Percentiles rank a stretch among this genome's conserved stretches.
Evolutionary conservation across 2,888 invertebrate genomes (phyloP).

Genomic region (Lasioglossum pauxillum): DNA sequence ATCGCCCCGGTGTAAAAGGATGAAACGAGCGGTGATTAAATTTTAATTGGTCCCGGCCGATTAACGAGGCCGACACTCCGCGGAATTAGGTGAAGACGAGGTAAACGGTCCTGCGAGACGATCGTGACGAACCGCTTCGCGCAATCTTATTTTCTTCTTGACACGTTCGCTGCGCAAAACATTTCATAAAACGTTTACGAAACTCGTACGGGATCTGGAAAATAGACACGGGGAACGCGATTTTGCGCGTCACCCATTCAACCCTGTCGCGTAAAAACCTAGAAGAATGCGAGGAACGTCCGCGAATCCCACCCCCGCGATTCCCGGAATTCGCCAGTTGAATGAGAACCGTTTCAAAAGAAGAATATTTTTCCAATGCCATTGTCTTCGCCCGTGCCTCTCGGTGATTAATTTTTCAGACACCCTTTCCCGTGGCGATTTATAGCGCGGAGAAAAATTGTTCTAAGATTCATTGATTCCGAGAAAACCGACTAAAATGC

Average conservation of each 20-base stretch:
- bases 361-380: slow-evolving; percentile 77
- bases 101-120: neutral
- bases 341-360: slow-evolving; percentile 46
- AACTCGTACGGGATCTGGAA: neutral
- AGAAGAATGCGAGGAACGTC: slow-evolving; percentile 8
- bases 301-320: neutral
- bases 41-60: slow-evolving; percentile 6
- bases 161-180: neutral
- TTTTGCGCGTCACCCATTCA: neutral
- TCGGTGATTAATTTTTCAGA: slow-evolving; percentile 76
- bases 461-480: neutral
- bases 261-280: neutral
- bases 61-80: neutral
- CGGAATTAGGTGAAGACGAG: neutral
- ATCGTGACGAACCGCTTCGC: neutral
- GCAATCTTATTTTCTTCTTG: neutral
- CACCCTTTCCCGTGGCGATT: slow-evolving; percentile 19
- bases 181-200: neutral
- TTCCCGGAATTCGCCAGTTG: slow-evolving; percentile 4
- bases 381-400: slow-evolving; percentile 74
- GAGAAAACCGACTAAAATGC: neutral
- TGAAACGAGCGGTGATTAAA: slow-evolving; percentile 17
- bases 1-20: slow-evolving; percentile 10
- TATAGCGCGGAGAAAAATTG: slow-evolving; percentile 1
- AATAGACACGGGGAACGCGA: neutral